Conservation (phyloP, 2,888 invertebrate genomes). For the Pseudanteris insignis region DNA sequence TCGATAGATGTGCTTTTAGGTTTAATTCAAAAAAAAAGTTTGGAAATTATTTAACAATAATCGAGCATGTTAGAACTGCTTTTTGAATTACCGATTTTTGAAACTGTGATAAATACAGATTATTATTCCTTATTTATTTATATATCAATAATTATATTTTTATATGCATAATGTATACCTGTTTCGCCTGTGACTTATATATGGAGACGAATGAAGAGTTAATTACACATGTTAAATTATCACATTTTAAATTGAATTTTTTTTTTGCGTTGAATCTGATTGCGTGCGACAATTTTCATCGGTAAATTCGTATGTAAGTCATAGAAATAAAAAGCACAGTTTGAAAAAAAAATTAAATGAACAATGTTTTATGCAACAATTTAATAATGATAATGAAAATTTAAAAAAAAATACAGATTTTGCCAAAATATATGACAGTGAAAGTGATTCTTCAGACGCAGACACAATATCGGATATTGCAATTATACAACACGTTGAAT, state of each 20-base stretch:
- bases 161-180: background rate
- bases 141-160: background rate
- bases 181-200: conserved; percentile 2
- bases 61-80: too few species aligned
- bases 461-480: background rate
- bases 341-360: too few species aligned
- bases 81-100: too few species aligned
- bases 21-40: background rate
- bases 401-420: too few species aligned
- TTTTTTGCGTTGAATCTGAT: conserved; percentile 3
- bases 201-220: background rate
- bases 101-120: too few species aligned
- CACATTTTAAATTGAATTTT: background rate
- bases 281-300: conserved; percentile 4
- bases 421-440: background rate
- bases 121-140: too few species aligned
- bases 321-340: conserved; percentile 8
- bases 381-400: too few species aligned
- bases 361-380: too few species aligned
- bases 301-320: conserved; percentile 3
- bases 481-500: background rate
- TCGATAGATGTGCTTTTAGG: background rate
- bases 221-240: background rate
- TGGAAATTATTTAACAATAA: too few species aligned
- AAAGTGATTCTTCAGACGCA: background rate